A percentile compares a stretch with the other conserved stretches of the same genome.
phyloP scores from a whole-genome alignment of 2,113 vertebrate genomes.

The Pheucticus melanocephalus region DNA sequence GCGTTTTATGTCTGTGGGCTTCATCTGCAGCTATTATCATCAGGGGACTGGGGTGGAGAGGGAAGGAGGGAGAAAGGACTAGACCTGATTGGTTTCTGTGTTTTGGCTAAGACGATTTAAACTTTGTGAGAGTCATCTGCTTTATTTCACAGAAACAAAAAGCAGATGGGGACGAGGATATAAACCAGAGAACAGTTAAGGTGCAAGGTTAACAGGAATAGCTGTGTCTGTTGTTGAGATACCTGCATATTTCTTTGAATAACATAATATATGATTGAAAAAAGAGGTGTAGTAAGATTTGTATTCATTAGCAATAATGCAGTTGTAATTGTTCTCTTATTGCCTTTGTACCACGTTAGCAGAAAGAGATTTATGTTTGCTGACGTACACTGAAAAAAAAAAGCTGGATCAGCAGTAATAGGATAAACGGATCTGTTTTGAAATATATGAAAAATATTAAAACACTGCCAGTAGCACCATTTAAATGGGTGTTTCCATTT shows the following conservation, averaged over 20 bases:
- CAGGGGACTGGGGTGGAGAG: not conserved
- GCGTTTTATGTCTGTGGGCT: not conserved
- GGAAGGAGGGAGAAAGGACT: not conserved
- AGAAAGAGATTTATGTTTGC: slow-evolving; percentile 5
- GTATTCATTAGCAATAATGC: not conserved
- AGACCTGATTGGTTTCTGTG: slow-evolving; percentile 8
- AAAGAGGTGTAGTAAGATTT: not conserved
- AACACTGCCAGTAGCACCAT: not conserved
- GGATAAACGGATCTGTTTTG: not conserved
- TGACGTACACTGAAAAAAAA: not conserved
- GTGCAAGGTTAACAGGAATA: not conserved
- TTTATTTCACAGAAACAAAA: slow-evolving; percentile 23
- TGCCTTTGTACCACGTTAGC: not conserved
- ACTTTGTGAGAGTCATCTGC: not conserved
- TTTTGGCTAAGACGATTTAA: not conserved
- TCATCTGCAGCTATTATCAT: not conserved
- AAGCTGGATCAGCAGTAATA: slow-evolving; percentile 14
- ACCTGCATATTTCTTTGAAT: not conserved
- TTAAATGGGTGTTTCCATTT: not conserved
- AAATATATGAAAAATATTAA: not conserved
- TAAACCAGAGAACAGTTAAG: not conserved
- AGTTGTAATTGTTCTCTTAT: not conserved
- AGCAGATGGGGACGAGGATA: slow-evolving; percentile 15
- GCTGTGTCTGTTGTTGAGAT: not conserved
- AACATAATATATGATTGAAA: not conserved